These are phyloP conservation scores for Oligia latruncula DNA, from an alignment of 2,888 invertebrate species.

Conservation along the genomic window DNA sequence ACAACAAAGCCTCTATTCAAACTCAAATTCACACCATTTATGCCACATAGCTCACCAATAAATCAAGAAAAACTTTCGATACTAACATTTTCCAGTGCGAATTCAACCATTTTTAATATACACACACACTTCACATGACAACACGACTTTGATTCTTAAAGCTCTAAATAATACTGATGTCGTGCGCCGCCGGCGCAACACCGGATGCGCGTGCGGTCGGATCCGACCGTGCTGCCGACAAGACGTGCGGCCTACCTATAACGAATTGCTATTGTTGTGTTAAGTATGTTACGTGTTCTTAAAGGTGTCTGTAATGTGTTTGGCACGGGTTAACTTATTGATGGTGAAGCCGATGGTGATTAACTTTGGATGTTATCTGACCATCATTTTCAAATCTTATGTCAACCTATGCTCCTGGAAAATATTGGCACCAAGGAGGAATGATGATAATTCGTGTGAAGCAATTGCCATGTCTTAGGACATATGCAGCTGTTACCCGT, in stretches of 20 bases:
- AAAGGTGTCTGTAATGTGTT: no score
- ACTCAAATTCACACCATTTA: constrained; percentile 12
- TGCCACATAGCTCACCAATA: background rate
- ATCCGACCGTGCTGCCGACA: constrained; percentile 72
- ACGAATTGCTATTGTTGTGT: constrained; percentile 63
- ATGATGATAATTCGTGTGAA: background rate
- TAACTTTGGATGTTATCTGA: no score
- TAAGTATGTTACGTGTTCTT: background rate
- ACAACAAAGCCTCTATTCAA: constrained; percentile 21
- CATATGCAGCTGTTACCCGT: background rate
- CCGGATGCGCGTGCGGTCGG: constrained; percentile 72
- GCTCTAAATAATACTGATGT: constrained; percentile 67
- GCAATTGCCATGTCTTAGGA: background rate
- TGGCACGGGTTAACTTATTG: no score
- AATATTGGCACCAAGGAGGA: no score
- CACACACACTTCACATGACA: constrained; percentile 62
- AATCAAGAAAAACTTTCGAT: constrained; percentile 42
- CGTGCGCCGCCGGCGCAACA: constrained; percentile 61
- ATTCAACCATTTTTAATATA: constrained; percentile 81
- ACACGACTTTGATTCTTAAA: constrained; percentile 64
- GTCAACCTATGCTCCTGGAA: no score
- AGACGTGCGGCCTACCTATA: constrained; percentile 71
- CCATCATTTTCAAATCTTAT: no score
- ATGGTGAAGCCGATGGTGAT: no score
- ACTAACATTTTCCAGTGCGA: constrained; percentile 83